These are phyloP conservation scores for Lasioglossum zephyrum DNA, from an alignment of 2,888 invertebrate species.

Conservation along the genomic window DNA sequence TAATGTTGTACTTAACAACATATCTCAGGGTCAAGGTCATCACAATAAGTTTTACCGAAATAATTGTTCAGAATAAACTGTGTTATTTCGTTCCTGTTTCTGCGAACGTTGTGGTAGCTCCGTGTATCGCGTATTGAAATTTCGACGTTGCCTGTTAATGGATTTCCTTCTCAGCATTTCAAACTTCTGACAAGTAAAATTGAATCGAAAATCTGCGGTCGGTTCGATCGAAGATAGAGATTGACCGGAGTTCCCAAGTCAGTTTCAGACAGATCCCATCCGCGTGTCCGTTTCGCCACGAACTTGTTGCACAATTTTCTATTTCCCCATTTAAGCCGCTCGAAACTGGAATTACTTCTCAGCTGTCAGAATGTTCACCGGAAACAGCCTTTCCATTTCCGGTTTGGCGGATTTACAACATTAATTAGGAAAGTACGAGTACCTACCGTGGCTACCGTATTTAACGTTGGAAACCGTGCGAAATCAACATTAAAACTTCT, in stretches of 20 bases:
- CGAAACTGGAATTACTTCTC: neutral
- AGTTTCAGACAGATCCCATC: neutral
- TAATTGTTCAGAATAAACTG: neutral
- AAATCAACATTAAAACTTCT: neutral
- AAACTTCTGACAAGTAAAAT: neutral
- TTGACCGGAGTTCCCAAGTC: neutral
- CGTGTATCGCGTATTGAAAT: neutral
- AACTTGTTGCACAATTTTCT: conserved; percentile 53
- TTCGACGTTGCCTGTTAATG: neutral
- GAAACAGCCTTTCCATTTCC: neutral
- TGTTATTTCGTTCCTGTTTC: neutral
- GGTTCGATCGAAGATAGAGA: neutral
- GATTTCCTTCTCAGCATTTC: neutral
- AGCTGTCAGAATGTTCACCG: neutral
- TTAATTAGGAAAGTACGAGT: neutral
- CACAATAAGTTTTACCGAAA: too few species aligned
- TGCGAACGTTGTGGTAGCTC: neutral
- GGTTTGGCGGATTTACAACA: neutral
- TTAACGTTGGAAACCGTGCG: neutral
- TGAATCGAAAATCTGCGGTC: neutral
- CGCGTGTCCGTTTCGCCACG: conserved; percentile 4
- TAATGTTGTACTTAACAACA: too few species aligned
- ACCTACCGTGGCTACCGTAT: neutral
- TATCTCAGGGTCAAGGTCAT: too few species aligned
- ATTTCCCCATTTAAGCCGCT: neutral